phyloP scores from a whole-genome alignment of 1,140 invertebrate genomes.

The Lasioglossum baleicum region DNA sequence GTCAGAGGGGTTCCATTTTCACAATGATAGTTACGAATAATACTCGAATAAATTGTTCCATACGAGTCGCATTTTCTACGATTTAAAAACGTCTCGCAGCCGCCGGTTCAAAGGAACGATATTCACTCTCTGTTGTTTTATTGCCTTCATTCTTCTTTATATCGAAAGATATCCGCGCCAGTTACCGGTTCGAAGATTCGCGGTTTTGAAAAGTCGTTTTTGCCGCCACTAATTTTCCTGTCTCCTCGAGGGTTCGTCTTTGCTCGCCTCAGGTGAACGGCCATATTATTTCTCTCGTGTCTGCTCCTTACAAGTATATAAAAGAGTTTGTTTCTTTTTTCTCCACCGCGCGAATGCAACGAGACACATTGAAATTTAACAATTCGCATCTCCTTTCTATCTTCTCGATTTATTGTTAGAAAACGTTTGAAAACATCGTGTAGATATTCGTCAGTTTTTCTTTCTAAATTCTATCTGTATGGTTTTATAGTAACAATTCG shows the following conservation, averaged over 20 bases:
- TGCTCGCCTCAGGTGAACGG: neutral
- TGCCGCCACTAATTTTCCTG: slow-evolving; percentile 50
- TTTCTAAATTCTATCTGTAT: no score
- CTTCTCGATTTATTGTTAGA: no score
- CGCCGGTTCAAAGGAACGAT: neutral
- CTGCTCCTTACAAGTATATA: neutral
- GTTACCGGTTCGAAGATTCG: slow-evolving; percentile 27
- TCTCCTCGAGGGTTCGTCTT: slow-evolving; percentile 8
- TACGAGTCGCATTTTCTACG: neutral
- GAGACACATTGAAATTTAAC: no score
- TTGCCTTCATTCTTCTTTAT: slow-evolving; percentile 29
- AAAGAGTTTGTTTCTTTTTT: no score
- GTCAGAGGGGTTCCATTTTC: no score
- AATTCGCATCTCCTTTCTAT: no score
- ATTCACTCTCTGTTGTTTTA: slow-evolving; percentile 28
- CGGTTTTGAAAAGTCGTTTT: slow-evolving; percentile 15
- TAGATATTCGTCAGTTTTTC: no score
- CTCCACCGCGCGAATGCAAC: no score
- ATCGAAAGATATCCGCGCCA: slow-evolving; percentile 18
- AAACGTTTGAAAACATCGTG: no score
- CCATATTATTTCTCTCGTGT: neutral
- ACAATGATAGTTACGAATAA: no score
- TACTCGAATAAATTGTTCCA: neutral
- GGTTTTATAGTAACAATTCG: neutral
- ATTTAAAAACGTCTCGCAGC: neutral